Conservation (phyloP, 2,888 invertebrate species). For the Hetaerina titia region DNA sequence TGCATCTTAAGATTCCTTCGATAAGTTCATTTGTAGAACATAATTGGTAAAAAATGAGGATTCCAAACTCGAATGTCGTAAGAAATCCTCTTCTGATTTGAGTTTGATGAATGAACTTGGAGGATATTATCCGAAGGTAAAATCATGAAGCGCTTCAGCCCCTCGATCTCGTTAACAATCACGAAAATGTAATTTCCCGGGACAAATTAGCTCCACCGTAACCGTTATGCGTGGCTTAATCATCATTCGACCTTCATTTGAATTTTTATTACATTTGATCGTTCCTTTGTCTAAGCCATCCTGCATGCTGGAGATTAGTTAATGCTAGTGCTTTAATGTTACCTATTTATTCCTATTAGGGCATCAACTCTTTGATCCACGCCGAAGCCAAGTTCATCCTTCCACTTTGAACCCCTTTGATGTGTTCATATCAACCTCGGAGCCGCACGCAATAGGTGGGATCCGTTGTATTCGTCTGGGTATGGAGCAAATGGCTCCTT, state of each 20-base stretch:
- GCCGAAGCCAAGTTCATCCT: neutral
- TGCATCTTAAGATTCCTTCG: too few species aligned
- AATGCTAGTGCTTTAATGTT: neutral
- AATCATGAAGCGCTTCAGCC: neutral
- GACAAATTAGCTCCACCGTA: neutral
- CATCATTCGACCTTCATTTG: conserved; percentile 11
- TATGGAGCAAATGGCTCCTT: neutral
- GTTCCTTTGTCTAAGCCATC: neutral
- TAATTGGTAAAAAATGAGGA: too few species aligned
- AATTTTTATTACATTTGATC: neutral
- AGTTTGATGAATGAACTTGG: neutral
- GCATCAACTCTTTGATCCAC: neutral
- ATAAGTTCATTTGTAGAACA: too few species aligned
- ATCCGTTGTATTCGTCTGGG: neutral
- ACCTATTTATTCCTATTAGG: neutral
- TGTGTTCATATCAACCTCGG: neutral
- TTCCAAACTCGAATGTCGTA: too few species aligned
- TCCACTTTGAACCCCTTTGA: neutral
- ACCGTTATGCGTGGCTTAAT: neutral
- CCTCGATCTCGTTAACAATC: neutral
- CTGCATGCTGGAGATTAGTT: neutral
- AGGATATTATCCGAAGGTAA: neutral
- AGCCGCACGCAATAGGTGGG: neutral
- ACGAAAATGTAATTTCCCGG: neutral
- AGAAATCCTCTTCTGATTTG: too few species aligned